Evolutionary conservation across 2,113 vertebrate genomes (phyloP), one percentile per base, ranked within the genome.

Genomic region (Anhinga rufa): DNA sequence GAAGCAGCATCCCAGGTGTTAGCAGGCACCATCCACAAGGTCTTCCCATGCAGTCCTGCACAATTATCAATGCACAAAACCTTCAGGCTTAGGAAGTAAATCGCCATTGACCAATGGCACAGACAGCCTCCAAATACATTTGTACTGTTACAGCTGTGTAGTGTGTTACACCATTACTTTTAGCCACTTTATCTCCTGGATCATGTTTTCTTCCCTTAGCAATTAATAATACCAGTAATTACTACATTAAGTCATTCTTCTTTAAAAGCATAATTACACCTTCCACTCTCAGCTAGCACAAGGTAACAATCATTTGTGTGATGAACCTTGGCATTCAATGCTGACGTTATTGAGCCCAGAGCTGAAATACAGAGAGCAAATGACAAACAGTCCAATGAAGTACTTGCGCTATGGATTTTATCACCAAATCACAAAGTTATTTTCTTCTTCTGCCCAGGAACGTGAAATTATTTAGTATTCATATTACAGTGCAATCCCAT

Each of bases 401-500:
- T 80, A 72, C 83, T 87, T 52, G 26, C 74, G 52, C 61, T 91
- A 8, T n/a, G 58, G 83, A 91, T 79, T 96, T 78, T 46, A 95
- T 72, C 87, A 81, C 61, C 42, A 82, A 86, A 95, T 58, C 76
- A 86, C 57, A 71, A 83, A 93, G 78, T 95, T 95, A 93, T 95
- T 94, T 96, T 91, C 79, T 92, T 68, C 60, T 70, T 93, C 85
- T 91, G 52, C 91, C 68, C 91, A 17, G 24, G 72, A 97, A 91
- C 6, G 13, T 87, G 83, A 61, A 94, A 84, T 96, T 92, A 94
- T 97, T 98, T 97, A 96, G 93, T 93, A 98, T 98, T 97, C 97
- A 90, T 96, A 88, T 95, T 93, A 96, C 76, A 94, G 94, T 75
- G 49, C 70, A 93, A 79, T 92, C 90, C 93, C 75, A 91, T 94